Evolutionary conservation across 2,888 invertebrate species (phyloP).

Genomic region (Petrophora chlorosata): DNA sequence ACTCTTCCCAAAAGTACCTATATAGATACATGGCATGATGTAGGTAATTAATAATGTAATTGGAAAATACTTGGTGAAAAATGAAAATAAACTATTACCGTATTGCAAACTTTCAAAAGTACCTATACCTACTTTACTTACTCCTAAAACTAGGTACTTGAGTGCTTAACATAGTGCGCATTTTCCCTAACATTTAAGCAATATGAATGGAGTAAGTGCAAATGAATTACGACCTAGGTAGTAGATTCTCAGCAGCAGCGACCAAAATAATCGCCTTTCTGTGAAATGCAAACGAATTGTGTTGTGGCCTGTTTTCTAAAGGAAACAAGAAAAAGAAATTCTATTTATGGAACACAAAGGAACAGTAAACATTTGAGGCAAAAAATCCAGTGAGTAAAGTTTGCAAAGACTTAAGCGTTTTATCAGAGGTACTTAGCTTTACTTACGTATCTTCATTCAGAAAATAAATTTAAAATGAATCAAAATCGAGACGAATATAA

Average conservation of each 20-base stretch:
- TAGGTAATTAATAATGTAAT: too few relatives aligned
- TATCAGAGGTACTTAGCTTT: not conserved
- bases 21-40: too few relatives aligned
- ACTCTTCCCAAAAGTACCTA: too few relatives aligned
- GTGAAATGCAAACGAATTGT: conserved; percentile 33
- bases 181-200: conserved; percentile 7
- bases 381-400: conserved; percentile 1
- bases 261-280: conserved; percentile 32
- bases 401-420: not conserved
- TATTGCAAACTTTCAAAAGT: too few relatives aligned
- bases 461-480: not conserved
- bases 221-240: conserved; percentile 28
- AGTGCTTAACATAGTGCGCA: too few relatives aligned
- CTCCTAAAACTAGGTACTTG: too few relatives aligned
- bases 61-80: too few relatives aligned
- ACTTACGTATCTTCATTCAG: not conserved
- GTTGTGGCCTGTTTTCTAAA: conserved; percentile 28
- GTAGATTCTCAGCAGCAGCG: conserved; percentile 13
- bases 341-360: conserved; percentile 37
- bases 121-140: too few relatives aligned
- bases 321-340: conserved; percentile 34
- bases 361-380: conserved; percentile 27
- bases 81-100: too few relatives aligned
- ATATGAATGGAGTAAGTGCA: conserved; percentile 30
- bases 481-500: too few relatives aligned